Evolutionary conservation across 2,113 vertebrate genomes (phyloP).

Genomic region (Paratilapia polleni): DNA sequence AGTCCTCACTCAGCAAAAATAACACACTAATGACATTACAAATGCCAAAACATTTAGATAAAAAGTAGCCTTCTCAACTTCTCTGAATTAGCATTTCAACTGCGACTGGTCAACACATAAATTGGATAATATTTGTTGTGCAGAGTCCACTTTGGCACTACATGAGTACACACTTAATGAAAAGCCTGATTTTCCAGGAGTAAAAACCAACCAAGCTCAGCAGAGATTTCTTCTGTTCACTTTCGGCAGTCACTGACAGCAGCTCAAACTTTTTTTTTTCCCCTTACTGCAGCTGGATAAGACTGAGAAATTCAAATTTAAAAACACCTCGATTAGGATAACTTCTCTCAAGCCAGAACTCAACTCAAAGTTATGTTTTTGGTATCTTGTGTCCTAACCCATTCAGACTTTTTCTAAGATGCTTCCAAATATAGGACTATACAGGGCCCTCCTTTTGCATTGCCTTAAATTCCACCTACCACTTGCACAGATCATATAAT

Average conservation of each 20-base stretch:
- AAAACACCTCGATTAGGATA: background rate
- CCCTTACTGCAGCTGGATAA: background rate
- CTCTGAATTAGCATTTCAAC: background rate
- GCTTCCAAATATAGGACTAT: background rate
- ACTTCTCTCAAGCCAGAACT: background rate
- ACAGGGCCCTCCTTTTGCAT: background rate
- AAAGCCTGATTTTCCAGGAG: background rate
- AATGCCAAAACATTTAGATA: background rate
- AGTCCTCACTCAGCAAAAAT: conserved; percentile 1
- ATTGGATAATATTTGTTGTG: background rate
- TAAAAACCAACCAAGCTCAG: background rate
- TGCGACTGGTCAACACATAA: background rate
- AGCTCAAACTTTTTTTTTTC: background rate
- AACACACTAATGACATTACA: conserved; percentile 6
- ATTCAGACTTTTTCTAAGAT: background rate
- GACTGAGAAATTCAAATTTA: background rate
- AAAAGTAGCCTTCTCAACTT: background rate
- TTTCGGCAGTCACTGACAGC: background rate
- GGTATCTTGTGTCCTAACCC: too few relatives aligned
- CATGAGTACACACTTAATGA: background rate
- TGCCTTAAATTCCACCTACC: background rate
- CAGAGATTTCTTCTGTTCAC: too few relatives aligned
- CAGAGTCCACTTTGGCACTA: background rate
- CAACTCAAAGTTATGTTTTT: too few relatives aligned
- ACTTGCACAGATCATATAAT: background rate